phyloP scores from a whole-genome alignment of 2,888 invertebrate genomes.

The Protonemura montana region DNA sequence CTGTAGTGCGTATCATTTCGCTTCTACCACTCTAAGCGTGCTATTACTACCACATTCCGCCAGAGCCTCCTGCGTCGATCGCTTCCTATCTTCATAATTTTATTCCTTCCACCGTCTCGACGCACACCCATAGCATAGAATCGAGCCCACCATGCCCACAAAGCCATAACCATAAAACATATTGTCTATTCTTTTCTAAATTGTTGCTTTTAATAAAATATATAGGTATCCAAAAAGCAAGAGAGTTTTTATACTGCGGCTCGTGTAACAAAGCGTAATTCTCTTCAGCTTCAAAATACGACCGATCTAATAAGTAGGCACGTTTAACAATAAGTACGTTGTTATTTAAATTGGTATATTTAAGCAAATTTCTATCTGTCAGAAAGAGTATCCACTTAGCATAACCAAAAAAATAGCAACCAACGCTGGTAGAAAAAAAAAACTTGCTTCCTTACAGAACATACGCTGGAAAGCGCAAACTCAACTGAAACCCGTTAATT shows the following conservation, averaged over 20 bases:
- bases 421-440: neutral
- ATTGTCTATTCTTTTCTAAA: slow-evolving; percentile 12
- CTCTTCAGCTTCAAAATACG: neutral
- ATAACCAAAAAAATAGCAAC: neutral
- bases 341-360: too few species aligned
- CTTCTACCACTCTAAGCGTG: neutral
- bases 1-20: slow-evolving; percentile 5
- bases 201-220: slow-evolving; percentile 12
- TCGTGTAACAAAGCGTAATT: neutral
- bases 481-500: neutral
- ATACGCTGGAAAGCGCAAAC: neutral
- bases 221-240: neutral
- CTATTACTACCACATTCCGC: neutral
- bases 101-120: neutral
- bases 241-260: neutral
- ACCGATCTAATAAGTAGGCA: too few species aligned
- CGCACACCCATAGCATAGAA: neutral
- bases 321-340: too few species aligned
- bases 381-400: neutral
- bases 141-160: neutral
- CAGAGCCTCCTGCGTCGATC: neutral
- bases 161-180: slow-evolving; percentile 2
- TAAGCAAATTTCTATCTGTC: too few species aligned
- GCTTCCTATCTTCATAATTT: slow-evolving; percentile 7
- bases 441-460: too few species aligned